Evolutionary conservation across 2,888 invertebrate genomes (phyloP), one percentile per base, ranked within the genome.

Genomic region (Gryllus longicercus): DNA sequence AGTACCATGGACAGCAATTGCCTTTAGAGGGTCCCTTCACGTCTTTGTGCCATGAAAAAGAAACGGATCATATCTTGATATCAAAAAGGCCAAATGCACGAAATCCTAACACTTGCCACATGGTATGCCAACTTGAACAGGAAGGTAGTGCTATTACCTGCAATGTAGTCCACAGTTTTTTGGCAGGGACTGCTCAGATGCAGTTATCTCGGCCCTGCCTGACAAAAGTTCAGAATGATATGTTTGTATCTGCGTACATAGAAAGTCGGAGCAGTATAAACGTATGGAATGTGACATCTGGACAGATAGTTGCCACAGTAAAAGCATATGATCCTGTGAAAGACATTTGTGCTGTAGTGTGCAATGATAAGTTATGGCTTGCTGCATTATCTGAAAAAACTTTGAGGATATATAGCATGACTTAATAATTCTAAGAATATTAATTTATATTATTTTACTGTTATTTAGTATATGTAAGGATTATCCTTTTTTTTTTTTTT

Each of bases 1-100:
- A 84, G 63, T 75, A 83, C 38, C 80, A 84, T 0, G 88, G 90
- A 1, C 86, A 89, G 23, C 87, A 90, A 1, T 85, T 94, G 51
- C 90, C 91, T 0, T 84, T 94, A 0, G 92, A 92, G 51, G 95
- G 95, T 0, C 93, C 94, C 0, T 94, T 96, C 84, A 90, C 93
- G 83, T 94, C 94, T 0, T 88, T 96, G 84, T 89, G 90, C 50
- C 93, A 93, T 82, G 93, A 96, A 84, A 86, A 87, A 0, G 87
- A 88, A 0, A 90, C 91, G 0, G 90, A 92, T 77, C 91, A 93
- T 80, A 88, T 93, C 0, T 86, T 96, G 4, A 88, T 95, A 2
- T 93, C 95, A 0, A 91, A 92, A 23, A 89, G 96, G 78, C 92
- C 95, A 0, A 91, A 90, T 78, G 86, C 87, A 1, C 87, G 89